These are phyloP conservation scores for Toxonevra muliebris DNA, from an alignment of 2,888 invertebrate genomes.

Conservation along the genomic window DNA sequence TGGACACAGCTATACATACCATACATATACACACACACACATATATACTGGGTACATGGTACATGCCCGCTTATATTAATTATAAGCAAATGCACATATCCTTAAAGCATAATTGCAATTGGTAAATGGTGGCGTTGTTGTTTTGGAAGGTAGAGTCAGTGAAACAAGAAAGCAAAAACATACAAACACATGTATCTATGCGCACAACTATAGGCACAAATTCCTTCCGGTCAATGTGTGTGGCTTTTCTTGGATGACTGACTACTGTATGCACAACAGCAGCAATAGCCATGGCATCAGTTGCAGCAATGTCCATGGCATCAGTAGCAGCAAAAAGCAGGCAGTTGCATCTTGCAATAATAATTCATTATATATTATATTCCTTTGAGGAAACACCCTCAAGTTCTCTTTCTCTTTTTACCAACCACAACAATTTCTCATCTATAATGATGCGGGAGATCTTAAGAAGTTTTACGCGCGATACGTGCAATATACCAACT, in stretches of 20 bases:
- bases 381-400: no score
- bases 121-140: no score
- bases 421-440: neutral
- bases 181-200: neutral
- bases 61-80: constrained; percentile 6
- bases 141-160: no score
- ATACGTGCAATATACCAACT: constrained; percentile 15
- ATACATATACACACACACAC: neutral
- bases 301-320: no score
- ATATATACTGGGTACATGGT: neutral
- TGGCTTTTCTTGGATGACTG: no score
- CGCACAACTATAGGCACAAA: no score
- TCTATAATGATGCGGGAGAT: neutral
- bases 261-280: no score
- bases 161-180: neutral
- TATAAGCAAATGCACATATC: constrained; percentile 1
- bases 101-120: neutral
- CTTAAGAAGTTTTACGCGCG: constrained; percentile 18
- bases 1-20: neutral
- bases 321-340: no score
- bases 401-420: neutral
- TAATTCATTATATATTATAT: no score
- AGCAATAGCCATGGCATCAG: no score
- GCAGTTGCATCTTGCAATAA: no score
- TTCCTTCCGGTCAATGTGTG: no score